Percentiles rank a stretch among this genome's conserved stretches.
Conservation (phyloP, 2,113 vertebrate species). For the Vombatus ursinus region DNA sequence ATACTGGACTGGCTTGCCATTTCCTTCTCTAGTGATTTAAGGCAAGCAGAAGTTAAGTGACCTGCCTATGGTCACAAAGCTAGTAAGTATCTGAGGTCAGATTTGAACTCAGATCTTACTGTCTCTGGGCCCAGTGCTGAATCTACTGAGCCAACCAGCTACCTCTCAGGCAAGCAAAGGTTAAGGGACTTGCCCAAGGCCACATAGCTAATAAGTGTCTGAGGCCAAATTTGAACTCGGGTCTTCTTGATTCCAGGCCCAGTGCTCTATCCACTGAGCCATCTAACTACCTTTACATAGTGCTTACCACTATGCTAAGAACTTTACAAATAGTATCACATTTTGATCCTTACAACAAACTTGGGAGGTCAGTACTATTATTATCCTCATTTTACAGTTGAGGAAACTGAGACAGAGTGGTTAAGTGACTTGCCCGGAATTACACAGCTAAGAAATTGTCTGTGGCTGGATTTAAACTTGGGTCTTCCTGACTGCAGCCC, state of each 20-base stretch:
- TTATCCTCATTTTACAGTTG: background rate
- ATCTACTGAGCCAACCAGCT: no score
- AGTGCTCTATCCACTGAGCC: background rate
- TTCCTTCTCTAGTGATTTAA: background rate
- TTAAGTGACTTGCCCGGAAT: background rate
- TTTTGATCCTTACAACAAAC: background rate
- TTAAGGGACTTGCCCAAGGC: background rate
- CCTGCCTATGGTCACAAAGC: no score
- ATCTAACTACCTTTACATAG: background rate
- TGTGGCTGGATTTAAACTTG: background rate
- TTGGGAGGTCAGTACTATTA: background rate
- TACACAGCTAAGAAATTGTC: background rate
- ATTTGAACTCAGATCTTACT: no score
- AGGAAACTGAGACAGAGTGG: background rate
- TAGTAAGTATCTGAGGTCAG: no score
- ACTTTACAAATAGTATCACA: background rate
- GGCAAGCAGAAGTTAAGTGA: background rate
- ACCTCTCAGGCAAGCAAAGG: no score
- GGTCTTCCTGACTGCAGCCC: no score
- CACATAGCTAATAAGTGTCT: no score
- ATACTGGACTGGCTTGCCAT: background rate
- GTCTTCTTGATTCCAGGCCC: background rate
- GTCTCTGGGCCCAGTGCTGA: no score
- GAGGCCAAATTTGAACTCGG: no score
- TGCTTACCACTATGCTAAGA: background rate